phyloP scores from a whole-genome alignment of 2,797 vertebrate species.

The Megaceryle alcyon region DNA sequence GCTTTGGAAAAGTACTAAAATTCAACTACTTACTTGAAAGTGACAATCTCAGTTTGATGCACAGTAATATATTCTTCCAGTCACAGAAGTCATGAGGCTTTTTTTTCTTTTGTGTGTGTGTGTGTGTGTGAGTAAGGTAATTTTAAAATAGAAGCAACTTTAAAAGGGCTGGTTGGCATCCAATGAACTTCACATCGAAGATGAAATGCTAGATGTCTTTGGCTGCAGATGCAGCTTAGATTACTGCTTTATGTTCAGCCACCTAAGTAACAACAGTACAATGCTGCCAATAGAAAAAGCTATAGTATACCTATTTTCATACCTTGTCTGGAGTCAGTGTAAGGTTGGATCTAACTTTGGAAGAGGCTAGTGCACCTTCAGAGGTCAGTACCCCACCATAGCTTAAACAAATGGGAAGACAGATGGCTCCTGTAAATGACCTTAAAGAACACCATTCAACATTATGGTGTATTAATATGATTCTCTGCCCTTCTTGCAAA shows the following conservation, averaged over 20 bases:
- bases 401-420: constrained; percentile 52
- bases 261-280: accelerated
- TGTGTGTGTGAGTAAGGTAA: not conserved
- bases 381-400: constrained; percentile 26
- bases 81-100: not conserved
- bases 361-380: constrained; percentile 26
- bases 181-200: not conserved
- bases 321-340: not conserved
- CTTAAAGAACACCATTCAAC: constrained; percentile 8
- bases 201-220: not conserved
- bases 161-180: not conserved
- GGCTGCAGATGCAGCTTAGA: not conserved
- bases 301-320: not conserved
- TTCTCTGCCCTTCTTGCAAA: not conserved
- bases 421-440: constrained; percentile 43
- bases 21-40: not conserved
- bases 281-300: not conserved
- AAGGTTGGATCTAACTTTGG: not conserved
- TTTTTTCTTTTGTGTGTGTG: not conserved
- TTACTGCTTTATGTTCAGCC: not conserved
- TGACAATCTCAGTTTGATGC: not conserved
- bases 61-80: not conserved
- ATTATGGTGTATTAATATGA: not conserved
- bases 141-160: not conserved
- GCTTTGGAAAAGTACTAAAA: not conserved